Evolutionary conservation across 2,797 vertebrate genomes (phyloP).

Genomic region (Podargus strigoides): DNA sequence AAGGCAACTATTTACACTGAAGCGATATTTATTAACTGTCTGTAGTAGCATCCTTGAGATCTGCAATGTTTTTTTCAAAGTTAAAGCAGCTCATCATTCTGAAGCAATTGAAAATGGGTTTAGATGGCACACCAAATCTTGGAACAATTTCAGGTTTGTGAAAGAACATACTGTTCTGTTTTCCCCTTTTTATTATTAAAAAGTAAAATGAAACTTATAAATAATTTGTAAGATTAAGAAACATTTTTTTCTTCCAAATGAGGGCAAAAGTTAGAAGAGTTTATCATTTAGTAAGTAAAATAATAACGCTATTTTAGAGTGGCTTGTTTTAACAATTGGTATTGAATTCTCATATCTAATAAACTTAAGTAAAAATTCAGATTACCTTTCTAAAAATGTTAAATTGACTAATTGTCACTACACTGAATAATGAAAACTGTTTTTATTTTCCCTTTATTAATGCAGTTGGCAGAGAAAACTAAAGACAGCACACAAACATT

Average conservation of each 20-base stretch:
- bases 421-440: not conserved
- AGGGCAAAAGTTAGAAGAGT: not conserved
- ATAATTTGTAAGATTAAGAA: not conserved
- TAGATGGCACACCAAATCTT: not conserved
- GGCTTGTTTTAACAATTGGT: not conserved
- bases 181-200: not conserved
- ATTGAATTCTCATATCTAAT: not conserved
- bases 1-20: not conserved
- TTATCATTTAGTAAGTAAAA: not conserved
- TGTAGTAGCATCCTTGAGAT: not conserved
- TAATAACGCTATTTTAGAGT: not conserved
- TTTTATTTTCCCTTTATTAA: not conserved
- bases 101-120: not conserved
- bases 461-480: not conserved
- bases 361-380: not conserved
- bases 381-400: not conserved
- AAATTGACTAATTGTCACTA: not conserved
- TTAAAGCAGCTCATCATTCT: not conserved
- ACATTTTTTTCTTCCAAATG: not conserved
- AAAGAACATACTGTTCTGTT: not conserved
- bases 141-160: not conserved
- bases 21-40: not conserved
- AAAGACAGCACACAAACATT: not conserved
- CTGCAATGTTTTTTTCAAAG: not conserved
- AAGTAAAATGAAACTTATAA: not conserved